These are phyloP conservation scores for Hedychridium roseum DNA, from an alignment of 2,888 invertebrate species.

Conservation along the genomic window DNA sequence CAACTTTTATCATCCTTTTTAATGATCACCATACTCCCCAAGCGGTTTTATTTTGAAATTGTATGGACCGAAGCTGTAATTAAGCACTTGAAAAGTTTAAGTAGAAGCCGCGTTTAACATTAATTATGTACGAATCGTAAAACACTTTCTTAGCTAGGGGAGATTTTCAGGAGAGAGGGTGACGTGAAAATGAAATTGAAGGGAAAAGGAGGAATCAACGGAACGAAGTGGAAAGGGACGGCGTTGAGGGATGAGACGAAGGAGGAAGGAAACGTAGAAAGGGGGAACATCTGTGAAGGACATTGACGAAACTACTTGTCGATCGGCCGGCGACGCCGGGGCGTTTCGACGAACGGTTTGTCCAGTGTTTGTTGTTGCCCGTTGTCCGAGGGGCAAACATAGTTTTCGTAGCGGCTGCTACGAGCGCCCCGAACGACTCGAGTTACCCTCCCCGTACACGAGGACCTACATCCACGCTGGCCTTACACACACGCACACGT, in stretches of 20 bases:
- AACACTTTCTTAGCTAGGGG: too few relatives aligned
- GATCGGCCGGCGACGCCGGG: constrained; percentile 33
- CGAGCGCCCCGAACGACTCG: constrained; percentile 24
- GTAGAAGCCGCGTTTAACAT: too few relatives aligned
- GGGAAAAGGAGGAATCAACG: constrained; percentile 18
- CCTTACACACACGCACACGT: not conserved
- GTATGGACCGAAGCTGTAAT: too few relatives aligned
- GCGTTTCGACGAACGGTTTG: constrained; percentile 42
- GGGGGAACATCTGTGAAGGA: too few relatives aligned
- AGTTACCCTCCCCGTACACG: not conserved
- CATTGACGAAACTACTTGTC: constrained; percentile 43
- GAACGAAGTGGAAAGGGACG: constrained; percentile 12
- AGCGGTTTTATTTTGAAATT: too few relatives aligned
- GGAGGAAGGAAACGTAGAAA: constrained; percentile 22
- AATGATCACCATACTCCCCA: too few relatives aligned
- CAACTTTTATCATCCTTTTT: too few relatives aligned
- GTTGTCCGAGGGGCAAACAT: constrained; percentile 55
- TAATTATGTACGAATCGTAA: too few relatives aligned
- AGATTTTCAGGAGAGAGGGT: too few relatives aligned
- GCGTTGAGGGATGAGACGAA: constrained; percentile 8
- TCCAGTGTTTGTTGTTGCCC: constrained; percentile 54
- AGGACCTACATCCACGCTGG: not conserved
- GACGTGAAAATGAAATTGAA: too few relatives aligned
- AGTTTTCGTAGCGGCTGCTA: constrained; percentile 44
- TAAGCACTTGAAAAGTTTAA: too few relatives aligned